phyloP scores from a whole-genome alignment of 2,113 vertebrate species.

The Camelus bactrianus region DNA sequence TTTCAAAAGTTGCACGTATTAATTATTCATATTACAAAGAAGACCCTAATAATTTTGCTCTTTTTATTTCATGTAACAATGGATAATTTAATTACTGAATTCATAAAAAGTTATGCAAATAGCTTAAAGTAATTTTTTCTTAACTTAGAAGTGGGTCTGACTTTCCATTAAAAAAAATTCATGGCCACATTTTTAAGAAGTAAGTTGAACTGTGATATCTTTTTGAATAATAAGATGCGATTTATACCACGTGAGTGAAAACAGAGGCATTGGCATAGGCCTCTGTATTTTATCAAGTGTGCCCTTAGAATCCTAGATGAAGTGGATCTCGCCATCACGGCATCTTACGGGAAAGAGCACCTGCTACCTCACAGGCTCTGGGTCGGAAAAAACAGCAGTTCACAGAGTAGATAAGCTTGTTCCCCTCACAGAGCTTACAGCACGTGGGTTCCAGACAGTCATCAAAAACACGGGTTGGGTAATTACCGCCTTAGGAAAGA shows the following conservation, averaged over 20 bases:
- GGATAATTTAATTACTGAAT: not conserved
- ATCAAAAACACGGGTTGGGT: not conserved
- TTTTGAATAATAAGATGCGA: not conserved
- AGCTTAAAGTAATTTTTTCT: not conserved
- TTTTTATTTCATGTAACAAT: conserved; percentile 1
- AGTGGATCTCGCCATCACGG: too few relatives aligned
- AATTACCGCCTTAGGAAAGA: not conserved
- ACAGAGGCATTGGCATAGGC: not conserved
- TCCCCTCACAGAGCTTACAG: accelerated
- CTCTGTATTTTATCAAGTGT: not conserved
- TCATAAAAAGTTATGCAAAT: not conserved
- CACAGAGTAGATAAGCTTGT: not conserved
- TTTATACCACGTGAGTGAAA: not conserved
- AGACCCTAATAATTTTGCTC: not conserved
- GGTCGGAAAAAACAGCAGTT: not conserved
- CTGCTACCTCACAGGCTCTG: not conserved
- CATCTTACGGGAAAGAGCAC: not conserved
- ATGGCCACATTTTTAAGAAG: not conserved
- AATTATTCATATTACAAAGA: not conserved
- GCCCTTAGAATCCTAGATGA: not conserved
- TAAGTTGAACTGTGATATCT: not conserved
- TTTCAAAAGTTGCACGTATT: not conserved
- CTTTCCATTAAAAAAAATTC: not conserved
- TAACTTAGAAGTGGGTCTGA: not conserved
- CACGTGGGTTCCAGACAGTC: not conserved